A percentile compares a stretch with the other conserved stretches of the same genome.
phyloP scores from a whole-genome alignment of 2,113 vertebrate species.

The Semnopithecus entellus region DNA sequence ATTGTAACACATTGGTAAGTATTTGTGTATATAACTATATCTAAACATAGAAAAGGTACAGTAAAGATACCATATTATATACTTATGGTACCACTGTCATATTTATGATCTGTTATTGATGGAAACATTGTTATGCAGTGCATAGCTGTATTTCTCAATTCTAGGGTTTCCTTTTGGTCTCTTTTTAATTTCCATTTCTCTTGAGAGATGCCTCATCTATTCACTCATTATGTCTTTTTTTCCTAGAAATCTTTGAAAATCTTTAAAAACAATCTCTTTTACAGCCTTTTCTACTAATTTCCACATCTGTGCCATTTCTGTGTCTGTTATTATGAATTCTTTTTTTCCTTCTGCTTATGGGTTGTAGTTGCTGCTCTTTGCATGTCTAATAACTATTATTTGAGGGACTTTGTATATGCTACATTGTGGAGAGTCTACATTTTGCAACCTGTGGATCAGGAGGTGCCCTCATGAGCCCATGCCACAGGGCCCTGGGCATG shows the following conservation, averaged over 20 bases:
- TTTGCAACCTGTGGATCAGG: no score
- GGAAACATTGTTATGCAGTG: neutral
- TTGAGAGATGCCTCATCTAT: neutral
- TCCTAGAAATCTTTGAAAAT: neutral
- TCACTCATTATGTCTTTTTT: neutral
- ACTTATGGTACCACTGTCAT: neutral
- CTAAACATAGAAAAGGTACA: neutral
- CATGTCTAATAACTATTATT: neutral
- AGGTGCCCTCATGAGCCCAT: no score
- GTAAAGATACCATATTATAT: neutral
- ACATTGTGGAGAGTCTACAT: neutral
- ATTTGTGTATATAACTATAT: neutral
- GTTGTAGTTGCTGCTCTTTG: neutral
- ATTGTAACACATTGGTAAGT: neutral
- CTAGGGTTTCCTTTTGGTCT: neutral
- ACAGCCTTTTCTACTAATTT: neutral
- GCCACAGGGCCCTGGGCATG: no score
- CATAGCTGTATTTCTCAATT: neutral
- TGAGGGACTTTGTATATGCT: neutral
- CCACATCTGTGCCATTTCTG: neutral
- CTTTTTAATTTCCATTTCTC: neutral
- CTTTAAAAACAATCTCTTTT: neutral
- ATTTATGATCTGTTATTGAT: neutral
- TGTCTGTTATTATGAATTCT: neutral
- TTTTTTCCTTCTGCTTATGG: neutral